Evolutionary conservation across 2,888 invertebrate genomes (phyloP).

Genomic region (Aporophyla nigra): DNA sequence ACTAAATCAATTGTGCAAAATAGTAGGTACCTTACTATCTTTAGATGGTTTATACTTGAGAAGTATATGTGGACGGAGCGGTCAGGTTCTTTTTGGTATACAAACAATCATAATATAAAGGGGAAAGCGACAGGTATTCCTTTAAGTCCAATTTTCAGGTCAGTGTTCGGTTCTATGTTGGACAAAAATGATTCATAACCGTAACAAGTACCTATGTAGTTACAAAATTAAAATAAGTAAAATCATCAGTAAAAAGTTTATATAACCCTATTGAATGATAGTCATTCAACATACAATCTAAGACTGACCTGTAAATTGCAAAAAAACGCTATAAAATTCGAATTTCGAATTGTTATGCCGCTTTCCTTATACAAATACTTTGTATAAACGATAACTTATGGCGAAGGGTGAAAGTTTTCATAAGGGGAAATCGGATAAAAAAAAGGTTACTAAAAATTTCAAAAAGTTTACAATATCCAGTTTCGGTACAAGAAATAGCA

Average conservation of each 20-base stretch:
- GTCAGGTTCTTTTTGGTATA: neutral
- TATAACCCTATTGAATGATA: too few relatives aligned
- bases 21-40: neutral
- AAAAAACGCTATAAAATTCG: too few relatives aligned
- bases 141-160: too few relatives aligned
- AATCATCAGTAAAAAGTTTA: too few relatives aligned
- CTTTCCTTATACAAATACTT: neutral
- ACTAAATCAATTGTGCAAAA: neutral
- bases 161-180: too few relatives aligned
- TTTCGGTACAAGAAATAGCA: slow-evolving; percentile 4
- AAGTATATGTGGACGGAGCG: slow-evolving; percentile 7
- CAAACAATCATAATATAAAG: neutral
- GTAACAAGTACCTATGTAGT: too few relatives aligned
- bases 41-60: neutral
- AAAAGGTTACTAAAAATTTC: neutral
- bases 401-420: slow-evolving; percentile 1
- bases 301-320: too few relatives aligned
- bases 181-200: too few relatives aligned
- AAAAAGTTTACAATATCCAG: slow-evolving; percentile 14
- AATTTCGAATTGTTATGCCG: too few relatives aligned
- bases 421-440: neutral
- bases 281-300: too few relatives aligned
- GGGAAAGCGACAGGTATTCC: too few relatives aligned
- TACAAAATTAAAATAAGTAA: too few relatives aligned
- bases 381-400: slow-evolving; percentile 17